A percentile compares a stretch with the other conserved stretches of the same genome.
Conservation (phyloP, 2,113 vertebrate species). For the Chaetodon trifascialis region DNA sequence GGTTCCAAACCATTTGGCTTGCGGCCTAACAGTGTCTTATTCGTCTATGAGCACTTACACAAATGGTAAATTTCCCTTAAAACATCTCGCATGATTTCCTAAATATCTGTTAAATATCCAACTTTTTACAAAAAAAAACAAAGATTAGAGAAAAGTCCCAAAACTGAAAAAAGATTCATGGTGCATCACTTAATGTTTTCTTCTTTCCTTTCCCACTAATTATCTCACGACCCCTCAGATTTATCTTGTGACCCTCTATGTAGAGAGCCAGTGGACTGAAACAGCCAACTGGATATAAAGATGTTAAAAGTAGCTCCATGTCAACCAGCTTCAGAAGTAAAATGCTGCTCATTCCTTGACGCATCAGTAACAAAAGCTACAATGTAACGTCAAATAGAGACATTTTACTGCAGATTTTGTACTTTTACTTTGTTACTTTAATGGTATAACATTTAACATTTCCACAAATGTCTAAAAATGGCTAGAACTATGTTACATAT, state of each 20-base stretch:
- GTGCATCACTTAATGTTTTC: neutral
- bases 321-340: neutral
- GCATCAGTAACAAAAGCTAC: no score
- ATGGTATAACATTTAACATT: no score
- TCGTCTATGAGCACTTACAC: neutral
- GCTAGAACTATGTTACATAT: no score
- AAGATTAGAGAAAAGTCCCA: neutral
- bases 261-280: neutral
- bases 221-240: neutral
- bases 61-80: neutral
- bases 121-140: neutral
- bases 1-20: neutral
- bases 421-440: neutral
- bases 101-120: neutral
- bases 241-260: neutral
- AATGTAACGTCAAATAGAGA: no score
- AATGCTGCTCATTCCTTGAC: neutral
- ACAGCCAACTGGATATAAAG: neutral
- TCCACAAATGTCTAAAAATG: no score
- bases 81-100: neutral
- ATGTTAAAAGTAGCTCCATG: neutral
- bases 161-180: neutral
- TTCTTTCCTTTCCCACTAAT: neutral
- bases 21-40: no score
- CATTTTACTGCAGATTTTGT: neutral